A percentile compares a stretch with the other conserved stretches of the same genome.
Evolutionary conservation across 2,888 invertebrate species (phyloP).

Genomic region (Noctua pronuba): DNA sequence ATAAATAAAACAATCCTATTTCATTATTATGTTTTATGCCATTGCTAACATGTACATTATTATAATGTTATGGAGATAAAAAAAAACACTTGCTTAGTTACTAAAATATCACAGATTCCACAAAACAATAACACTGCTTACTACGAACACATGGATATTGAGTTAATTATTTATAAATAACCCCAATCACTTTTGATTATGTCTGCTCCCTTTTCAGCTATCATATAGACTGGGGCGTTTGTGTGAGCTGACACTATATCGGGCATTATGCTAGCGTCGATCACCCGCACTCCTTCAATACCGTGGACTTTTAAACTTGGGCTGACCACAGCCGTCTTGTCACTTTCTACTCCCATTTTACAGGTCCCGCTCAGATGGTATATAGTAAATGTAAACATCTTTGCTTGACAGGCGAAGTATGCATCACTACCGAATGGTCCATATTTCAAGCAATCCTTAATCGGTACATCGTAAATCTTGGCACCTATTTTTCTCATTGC

Average conservation of each 20-base stretch:
- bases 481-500: constrained; percentile 90
- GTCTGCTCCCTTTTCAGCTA: constrained; percentile 94
- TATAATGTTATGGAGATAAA: neutral
- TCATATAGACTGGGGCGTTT: constrained; percentile 94
- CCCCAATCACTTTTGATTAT: constrained; percentile 92
- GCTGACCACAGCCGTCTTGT: constrained; percentile 92
- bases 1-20: constrained; percentile 15
- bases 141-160: neutral
- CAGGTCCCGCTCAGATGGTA: constrained; percentile 93
- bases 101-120: constrained; percentile 43
- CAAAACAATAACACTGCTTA: neutral
- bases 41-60: neutral
- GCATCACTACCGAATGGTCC: constrained; percentile 91
- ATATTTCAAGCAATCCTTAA: constrained; percentile 90
- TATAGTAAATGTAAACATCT: constrained; percentile 92
- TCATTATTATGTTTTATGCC: neutral
- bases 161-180: constrained; percentile 60
- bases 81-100: neutral
- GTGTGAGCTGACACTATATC: constrained; percentile 94
- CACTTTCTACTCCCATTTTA: constrained; percentile 91
- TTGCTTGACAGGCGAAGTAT: constrained; percentile 93
- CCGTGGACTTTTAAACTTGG: constrained; percentile 92
- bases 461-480: constrained; percentile 90
- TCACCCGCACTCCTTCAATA: constrained; percentile 92
- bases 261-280: constrained; percentile 95